Evolutionary conservation across 2,888 invertebrate species (phyloP).

Genomic region (Eupithecia exiguata): DNA sequence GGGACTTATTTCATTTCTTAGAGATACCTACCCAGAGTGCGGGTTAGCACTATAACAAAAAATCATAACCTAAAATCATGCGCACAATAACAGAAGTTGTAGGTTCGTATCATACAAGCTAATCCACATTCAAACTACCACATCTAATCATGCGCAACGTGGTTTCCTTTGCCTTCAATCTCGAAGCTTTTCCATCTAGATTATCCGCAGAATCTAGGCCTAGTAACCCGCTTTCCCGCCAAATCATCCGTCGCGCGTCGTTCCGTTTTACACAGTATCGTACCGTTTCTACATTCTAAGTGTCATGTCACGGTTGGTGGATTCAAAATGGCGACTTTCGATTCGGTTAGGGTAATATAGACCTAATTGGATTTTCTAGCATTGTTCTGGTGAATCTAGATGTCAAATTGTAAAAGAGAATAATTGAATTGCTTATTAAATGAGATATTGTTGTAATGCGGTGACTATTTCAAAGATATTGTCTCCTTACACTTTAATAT

Average conservation of each 20-base stretch:
- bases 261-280: constrained; percentile 41
- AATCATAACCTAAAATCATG: neutral
- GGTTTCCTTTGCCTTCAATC: constrained; percentile 9
- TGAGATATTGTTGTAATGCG: neutral
- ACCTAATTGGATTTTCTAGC: constrained; percentile 42
- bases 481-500: no score
- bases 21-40: no score
- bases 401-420: constrained; percentile 23
- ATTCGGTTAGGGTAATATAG: constrained; percentile 52
- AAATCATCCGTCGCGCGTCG: constrained; percentile 57
- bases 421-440: constrained; percentile 13
- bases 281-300: constrained; percentile 52
- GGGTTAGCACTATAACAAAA: no score
- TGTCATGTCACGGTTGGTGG: constrained; percentile 65
- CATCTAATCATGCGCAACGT: neutral
- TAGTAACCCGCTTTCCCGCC: constrained; percentile 61
- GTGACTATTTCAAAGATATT: neutral
- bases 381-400: constrained; percentile 27
- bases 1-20: no score
- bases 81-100: no score
- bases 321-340: constrained; percentile 66
- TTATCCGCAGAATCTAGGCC: constrained; percentile 34
- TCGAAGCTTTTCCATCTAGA: constrained; percentile 18
- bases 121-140: neutral
- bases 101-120: neutral